Conservation (phyloP, 1,140 invertebrate species). For the Drosophila pachea region DNA sequence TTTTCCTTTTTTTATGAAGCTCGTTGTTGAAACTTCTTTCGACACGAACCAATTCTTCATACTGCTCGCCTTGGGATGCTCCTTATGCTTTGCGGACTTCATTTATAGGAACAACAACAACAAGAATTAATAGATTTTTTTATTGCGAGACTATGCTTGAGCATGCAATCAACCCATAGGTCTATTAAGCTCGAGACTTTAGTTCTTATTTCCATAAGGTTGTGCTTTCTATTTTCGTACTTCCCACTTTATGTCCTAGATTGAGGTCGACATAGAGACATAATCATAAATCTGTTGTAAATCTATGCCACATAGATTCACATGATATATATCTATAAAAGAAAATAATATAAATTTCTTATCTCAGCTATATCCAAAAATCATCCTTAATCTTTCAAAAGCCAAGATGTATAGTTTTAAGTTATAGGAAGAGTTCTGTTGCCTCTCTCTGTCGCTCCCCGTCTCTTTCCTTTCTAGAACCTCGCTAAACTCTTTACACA, state of each 20-base stretch:
- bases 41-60: constrained; percentile 55
- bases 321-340: no score
- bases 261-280: constrained; percentile 42
- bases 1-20: not conserved
- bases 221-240: constrained; percentile 55
- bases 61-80: constrained; percentile 20
- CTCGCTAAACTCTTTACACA: no score
- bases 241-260: constrained; percentile 18
- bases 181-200: no score
- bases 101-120: constrained; percentile 55
- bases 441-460: no score
- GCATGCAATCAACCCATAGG: constrained; percentile 52
- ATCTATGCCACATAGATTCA: not conserved
- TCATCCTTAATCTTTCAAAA: no score
- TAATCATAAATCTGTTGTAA: constrained; percentile 33
- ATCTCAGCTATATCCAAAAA: no score
- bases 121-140: constrained; percentile 44
- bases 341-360: no score
- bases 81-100: constrained; percentile 35
- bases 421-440: no score
- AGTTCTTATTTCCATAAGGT: constrained; percentile 6
- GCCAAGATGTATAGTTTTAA: no score
- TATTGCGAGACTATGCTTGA: constrained; percentile 44
- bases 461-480: no score
- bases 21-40: constrained; percentile 67